Conservation (phyloP, 2,797 vertebrate genomes). For the Amniataba percoides region DNA sequence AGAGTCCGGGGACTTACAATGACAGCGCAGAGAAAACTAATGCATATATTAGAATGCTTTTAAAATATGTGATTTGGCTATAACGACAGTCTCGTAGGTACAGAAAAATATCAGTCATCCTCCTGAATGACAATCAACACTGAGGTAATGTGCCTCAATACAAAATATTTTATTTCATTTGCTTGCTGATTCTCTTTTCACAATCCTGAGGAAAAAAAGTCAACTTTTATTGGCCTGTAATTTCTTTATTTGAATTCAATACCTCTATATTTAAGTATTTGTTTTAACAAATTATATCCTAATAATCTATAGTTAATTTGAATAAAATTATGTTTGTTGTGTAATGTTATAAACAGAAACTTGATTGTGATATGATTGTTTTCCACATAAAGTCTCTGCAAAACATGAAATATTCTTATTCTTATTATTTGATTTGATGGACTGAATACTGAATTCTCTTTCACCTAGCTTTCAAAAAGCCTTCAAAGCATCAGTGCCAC, state of each 20-base stretch:
- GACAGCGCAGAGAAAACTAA: conserved; percentile 66
- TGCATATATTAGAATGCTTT: conserved; percentile 73
- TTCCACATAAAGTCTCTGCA: not conserved
- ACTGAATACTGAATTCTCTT: not conserved
- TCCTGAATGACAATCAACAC: conserved; percentile 49
- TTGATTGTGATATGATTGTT: not conserved
- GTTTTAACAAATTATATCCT: not conserved
- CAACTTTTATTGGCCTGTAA: not conserved
- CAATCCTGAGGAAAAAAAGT: not conserved
- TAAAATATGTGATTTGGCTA: conserved; percentile 52
- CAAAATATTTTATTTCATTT: conserved; percentile 19
- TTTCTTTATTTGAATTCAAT: not conserved
- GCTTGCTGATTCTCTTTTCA: not conserved
- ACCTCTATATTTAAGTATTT: no score
- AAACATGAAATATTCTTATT: not conserved
- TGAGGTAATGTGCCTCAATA: conserved; percentile 6
- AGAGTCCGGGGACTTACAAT: conserved; percentile 42
- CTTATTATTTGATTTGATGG: no score
- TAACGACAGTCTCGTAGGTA: not conserved
- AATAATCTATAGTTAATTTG: not conserved
- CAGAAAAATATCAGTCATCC: conserved; percentile 30
- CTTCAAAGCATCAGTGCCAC: conserved; percentile 9
- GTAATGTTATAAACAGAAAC: not conserved
- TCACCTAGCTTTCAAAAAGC: conserved; percentile 2
- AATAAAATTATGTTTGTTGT: not conserved